Percentiles rank a stretch among this genome's conserved stretches.
Conservation (phyloP, 2,888 invertebrate genomes). For the Eristalinus sepulchralis region DNA sequence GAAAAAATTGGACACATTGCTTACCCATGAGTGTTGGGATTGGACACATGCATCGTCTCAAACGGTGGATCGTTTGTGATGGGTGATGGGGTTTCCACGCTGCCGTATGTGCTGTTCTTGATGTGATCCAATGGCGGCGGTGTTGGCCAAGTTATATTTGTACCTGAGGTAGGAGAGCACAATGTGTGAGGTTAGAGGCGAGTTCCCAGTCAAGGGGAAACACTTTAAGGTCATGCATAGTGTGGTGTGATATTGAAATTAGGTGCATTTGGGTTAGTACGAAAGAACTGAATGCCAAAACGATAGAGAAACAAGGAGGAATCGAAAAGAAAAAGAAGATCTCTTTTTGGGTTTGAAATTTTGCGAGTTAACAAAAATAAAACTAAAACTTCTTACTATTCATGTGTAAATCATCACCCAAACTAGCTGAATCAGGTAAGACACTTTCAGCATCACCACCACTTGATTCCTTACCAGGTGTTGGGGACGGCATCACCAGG, state of each 20-base stretch:
- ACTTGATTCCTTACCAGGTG: slow-evolving; percentile 92
- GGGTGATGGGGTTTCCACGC: slow-evolving; percentile 80
- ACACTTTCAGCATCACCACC: slow-evolving; percentile 92
- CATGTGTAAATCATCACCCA: slow-evolving; percentile 87
- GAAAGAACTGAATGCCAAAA: neutral
- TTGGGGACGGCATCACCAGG: slow-evolving; percentile 91
- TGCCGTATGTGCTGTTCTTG: slow-evolving; percentile 79
- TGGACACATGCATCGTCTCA: slow-evolving; percentile 77
- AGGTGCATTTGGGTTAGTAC: slow-evolving; percentile 66
- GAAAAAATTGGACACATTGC: slow-evolving; percentile 6
- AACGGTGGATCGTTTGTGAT: slow-evolving; percentile 78
- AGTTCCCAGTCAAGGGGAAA: neutral
- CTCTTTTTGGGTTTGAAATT: slow-evolving; percentile 37
- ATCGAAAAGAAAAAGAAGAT: slow-evolving; percentile 73
- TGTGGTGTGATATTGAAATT: slow-evolving; percentile 71
- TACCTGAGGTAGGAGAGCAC: slow-evolving; percentile 74
- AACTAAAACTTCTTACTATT: slow-evolving; percentile 82
- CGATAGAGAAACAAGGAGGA: slow-evolving; percentile 14
- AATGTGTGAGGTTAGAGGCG: slow-evolving; percentile 3
- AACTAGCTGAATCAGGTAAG: slow-evolving; percentile 91
- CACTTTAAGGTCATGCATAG: slow-evolving; percentile 51
- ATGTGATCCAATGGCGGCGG: slow-evolving; percentile 79
- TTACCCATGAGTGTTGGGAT: slow-evolving; percentile 81
- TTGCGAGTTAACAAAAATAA: slow-evolving; percentile 74
- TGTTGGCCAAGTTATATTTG: slow-evolving; percentile 79